These are phyloP conservation scores for Urocolius indicus DNA, from an alignment of 2,113 vertebrate species.

Conservation along the genomic window DNA sequence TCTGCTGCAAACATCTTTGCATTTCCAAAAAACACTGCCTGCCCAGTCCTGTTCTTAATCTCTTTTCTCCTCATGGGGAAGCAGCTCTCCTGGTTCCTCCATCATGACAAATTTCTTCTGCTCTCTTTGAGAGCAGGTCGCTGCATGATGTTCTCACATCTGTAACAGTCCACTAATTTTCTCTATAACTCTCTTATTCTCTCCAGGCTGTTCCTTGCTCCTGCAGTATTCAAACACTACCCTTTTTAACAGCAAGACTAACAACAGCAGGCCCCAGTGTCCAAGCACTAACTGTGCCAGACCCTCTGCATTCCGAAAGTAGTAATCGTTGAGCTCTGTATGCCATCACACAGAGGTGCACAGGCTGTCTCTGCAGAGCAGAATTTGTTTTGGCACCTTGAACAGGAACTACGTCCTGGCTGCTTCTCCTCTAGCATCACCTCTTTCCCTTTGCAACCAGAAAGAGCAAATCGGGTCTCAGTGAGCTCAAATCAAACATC, in stretches of 20 bases:
- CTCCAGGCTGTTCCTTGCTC: neutral
- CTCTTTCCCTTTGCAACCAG: neutral
- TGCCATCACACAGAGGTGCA: neutral
- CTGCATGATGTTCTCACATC: neutral
- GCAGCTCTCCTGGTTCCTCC: neutral
- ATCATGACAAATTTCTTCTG: neutral
- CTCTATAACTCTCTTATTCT: neutral
- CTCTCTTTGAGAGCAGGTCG: neutral
- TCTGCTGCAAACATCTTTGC: neutral
- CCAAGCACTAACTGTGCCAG: neutral
- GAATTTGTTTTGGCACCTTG: neutral
- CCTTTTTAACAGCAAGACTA: neutral
- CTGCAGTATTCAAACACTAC: neutral
- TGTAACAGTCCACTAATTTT: neutral
- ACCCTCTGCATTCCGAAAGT: neutral
- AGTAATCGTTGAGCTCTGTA: neutral
- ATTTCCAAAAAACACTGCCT: neutral
- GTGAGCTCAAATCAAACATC: neutral
- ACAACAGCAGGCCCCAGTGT: neutral
- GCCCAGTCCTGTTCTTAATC: neutral
- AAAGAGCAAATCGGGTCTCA: neutral
- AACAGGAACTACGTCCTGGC: neutral
- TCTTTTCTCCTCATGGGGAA: rapidly evolving
- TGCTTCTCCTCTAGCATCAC: neutral
- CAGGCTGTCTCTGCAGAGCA: neutral